Evolutionary conservation across 2,888 invertebrate genomes (phyloP).

Genomic region (Andrena camellia): DNA sequence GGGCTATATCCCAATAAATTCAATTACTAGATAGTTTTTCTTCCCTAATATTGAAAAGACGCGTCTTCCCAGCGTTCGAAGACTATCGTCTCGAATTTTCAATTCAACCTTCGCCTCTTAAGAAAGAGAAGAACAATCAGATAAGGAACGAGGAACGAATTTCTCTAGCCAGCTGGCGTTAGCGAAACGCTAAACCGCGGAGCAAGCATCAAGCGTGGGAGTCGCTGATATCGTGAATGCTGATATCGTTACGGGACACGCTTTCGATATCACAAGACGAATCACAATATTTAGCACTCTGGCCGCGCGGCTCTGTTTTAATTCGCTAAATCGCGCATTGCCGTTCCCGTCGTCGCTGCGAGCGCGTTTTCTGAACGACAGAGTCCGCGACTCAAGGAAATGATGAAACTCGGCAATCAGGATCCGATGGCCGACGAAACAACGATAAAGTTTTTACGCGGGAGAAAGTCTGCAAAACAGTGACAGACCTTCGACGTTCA

Average conservation of each 20-base stretch:
- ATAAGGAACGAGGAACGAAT: neutral
- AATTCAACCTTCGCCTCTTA: neutral
- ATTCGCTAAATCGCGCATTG: slow-evolving; percentile 8
- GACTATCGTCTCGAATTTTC: neutral
- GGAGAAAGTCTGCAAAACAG: slow-evolving; percentile 46
- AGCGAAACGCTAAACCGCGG: neutral
- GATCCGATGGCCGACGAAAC: neutral
- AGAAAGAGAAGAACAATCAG: neutral
- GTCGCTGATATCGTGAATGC: slow-evolving; percentile 3
- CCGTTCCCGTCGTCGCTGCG: neutral
- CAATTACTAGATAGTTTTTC: neutral
- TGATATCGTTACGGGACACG: slow-evolving; percentile 15
- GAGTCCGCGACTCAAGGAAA: neutral
- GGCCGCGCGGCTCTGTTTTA: neutral
- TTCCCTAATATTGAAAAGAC: neutral
- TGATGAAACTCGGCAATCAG: neutral
- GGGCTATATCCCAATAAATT: neutral
- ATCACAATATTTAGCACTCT: slow-evolving; percentile 6
- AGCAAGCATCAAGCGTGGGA: slow-evolving; percentile 12
- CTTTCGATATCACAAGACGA: slow-evolving; percentile 27
- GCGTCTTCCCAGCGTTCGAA: neutral
- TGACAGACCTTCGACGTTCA: slow-evolving; percentile 39
- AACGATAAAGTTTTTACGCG: neutral
- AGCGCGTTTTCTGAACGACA: neutral
- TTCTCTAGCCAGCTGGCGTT: neutral